Evolutionary conservation across 2,113 vertebrate species (phyloP).

Genomic region (Garra rufa): DNA sequence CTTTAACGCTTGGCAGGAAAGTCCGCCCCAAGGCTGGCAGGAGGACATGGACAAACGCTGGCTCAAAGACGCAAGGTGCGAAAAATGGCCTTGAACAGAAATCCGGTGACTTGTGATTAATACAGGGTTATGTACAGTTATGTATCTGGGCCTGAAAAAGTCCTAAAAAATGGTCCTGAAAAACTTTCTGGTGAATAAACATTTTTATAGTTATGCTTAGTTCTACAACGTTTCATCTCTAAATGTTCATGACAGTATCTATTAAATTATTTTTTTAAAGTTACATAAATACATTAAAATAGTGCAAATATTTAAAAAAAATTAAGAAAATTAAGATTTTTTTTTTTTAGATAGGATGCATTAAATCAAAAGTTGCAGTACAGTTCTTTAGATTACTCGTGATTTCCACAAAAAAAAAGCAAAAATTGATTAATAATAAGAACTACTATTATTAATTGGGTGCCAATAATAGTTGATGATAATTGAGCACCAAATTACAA

Average conservation of each 20-base stretch:
- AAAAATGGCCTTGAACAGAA: neutral
- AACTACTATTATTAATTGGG: neutral
- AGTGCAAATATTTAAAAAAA: neutral
- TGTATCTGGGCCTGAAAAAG: neutral
- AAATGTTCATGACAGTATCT: neutral
- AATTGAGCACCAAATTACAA: neutral
- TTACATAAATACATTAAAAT: neutral
- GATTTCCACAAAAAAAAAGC: too few species aligned
- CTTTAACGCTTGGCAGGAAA: constrained; percentile 98
- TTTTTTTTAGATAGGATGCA: too few species aligned
- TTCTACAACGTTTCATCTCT: neutral
- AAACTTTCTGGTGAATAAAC: neutral
- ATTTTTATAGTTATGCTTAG: neutral
- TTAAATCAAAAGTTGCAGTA: too few species aligned
- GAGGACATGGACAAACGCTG: constrained; percentile 96
- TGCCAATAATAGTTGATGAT: neutral
- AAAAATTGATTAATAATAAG: neutral
- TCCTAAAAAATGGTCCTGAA: neutral
- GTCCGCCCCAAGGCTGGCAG: constrained; percentile 95
- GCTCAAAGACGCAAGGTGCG: constrained; percentile 93
- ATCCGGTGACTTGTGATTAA: neutral
- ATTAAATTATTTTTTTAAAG: neutral
- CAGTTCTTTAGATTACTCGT: too few species aligned
- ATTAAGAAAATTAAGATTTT: too few species aligned
- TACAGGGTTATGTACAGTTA: neutral